Evolutionary conservation across 2,113 vertebrate species (phyloP).

Genomic region (Embiotoca jacksoni): DNA sequence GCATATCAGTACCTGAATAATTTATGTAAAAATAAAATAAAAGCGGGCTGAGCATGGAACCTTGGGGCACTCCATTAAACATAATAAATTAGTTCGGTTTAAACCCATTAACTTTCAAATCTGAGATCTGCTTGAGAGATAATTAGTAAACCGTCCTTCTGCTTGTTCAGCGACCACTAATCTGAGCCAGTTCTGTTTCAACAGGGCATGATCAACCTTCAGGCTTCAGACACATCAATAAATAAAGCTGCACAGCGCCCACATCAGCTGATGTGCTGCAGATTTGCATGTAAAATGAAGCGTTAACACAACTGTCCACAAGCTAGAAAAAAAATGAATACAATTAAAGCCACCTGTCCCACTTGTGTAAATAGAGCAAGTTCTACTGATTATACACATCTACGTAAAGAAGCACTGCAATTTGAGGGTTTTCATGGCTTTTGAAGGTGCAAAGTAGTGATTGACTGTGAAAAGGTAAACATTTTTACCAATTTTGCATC

Average conservation of each 20-base stretch:
- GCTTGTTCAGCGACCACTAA: not conserved
- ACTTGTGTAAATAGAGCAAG: no score
- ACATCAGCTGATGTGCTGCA: no score
- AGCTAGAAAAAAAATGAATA: not conserved
- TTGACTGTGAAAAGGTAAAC: no score
- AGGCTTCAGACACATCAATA: constrained; percentile 5
- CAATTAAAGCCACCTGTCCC: no score
- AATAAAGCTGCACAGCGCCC: not conserved
- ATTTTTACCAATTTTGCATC: not conserved
- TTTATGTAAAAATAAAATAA: not conserved
- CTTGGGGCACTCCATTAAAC: not conserved
- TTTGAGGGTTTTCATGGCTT: no score
- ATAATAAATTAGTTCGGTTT: not conserved
- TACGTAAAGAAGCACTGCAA: no score
- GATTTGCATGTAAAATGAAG: no score
- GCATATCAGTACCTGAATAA: not conserved
- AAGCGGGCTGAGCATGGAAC: not conserved
- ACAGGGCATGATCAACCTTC: not conserved
- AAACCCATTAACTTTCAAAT: not conserved
- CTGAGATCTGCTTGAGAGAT: not conserved
- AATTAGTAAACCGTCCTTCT: not conserved
- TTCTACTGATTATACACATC: no score
- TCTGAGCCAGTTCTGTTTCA: not conserved
- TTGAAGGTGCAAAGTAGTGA: no score
- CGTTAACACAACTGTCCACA: not conserved